Conservation (phyloP, 2,888 invertebrate genomes). For the Folsomia manolachei region DNA sequence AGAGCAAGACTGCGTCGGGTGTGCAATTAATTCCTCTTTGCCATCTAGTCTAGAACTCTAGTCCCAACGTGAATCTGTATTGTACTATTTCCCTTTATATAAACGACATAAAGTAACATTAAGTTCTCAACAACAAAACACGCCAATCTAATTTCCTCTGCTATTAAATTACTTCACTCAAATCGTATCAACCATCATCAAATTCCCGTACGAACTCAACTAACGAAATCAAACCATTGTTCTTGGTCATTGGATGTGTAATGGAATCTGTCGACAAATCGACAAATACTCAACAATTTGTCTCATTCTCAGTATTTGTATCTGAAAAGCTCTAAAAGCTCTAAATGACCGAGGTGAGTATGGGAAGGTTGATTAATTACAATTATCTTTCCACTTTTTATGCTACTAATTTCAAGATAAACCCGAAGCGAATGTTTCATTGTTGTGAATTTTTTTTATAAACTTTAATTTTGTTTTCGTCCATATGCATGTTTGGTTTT, state of each 20-base stretch:
- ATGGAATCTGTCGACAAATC: neutral
- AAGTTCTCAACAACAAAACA: neutral
- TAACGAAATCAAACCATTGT: neutral
- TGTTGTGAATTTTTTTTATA: too few species aligned
- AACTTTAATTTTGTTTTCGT: too few species aligned
- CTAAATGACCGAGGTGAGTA: too few species aligned
- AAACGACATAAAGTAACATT: neutral
- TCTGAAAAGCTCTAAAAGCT: too few species aligned
- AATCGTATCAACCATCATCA: neutral
- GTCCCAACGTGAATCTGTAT: neutral
- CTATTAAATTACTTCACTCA: constrained; percentile 7
- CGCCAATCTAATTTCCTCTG: constrained; percentile 19
- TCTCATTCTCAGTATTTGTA: too few species aligned
- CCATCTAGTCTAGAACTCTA: neutral
- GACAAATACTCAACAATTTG: neutral
- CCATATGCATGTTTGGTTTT: too few species aligned
- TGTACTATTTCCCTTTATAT: neutral
- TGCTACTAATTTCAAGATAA: too few species aligned
- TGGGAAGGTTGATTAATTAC: too few species aligned
- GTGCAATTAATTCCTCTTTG: neutral
- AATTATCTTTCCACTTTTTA: too few species aligned
- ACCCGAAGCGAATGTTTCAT: too few species aligned
- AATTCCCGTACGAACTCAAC: neutral
- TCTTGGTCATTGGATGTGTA: neutral
- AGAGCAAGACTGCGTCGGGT: neutral